Base-by-base conservation (phyloP, 2,113 vertebrate species). In the Microcebus lehilahytsara region DNA sequence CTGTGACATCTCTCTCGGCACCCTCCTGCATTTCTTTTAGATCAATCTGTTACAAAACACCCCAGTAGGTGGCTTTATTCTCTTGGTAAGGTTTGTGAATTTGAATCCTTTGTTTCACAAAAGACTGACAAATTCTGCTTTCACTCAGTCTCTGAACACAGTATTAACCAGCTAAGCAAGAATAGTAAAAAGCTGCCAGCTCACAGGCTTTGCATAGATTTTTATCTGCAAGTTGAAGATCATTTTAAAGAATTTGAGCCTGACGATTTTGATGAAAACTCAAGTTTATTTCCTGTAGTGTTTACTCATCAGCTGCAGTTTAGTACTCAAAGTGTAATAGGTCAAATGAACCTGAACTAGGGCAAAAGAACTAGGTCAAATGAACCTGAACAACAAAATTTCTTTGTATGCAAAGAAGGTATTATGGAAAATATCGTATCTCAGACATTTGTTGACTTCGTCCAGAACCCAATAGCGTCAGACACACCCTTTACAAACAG, bases 51-150 rank as follows among this genome's bases (percentile, higher is more conserved):
- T 78, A 58, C 93, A 89, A 96, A 94, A 88, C 10, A 95, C 20
- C 69, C 7, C 84, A 27, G 60, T 49, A 71, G 53, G 92, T 86
- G 46, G 32, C 75, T 97, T 93, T 96, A 81, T 93, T 94, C 89
- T 95, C 86, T 42, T 92, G 77, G 67, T 79, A 87, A 92, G 49
- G 56, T 58, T 89, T 95, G 83, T 96, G 95, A 92, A 97, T 95
- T 96, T 95, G 71, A 96, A 34, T 69, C 22, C 83, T 98, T 97
- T 98, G 96, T 97, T 97, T 93, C 66, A 60, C 72, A 93, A 95
- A 96, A 86, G 84, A 34, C 92, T 88, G 83, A 84, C 53, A 89
- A 85, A 95, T 89, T 88, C 86, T 66, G n/a, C 84, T 90, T 95
- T 98, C 40, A 75, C 80, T 96, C 72, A 72, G 71, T 37, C 64